phyloP scores from a whole-genome alignment of 2,797 vertebrate genomes.

The Graptemys geographica region DNA sequence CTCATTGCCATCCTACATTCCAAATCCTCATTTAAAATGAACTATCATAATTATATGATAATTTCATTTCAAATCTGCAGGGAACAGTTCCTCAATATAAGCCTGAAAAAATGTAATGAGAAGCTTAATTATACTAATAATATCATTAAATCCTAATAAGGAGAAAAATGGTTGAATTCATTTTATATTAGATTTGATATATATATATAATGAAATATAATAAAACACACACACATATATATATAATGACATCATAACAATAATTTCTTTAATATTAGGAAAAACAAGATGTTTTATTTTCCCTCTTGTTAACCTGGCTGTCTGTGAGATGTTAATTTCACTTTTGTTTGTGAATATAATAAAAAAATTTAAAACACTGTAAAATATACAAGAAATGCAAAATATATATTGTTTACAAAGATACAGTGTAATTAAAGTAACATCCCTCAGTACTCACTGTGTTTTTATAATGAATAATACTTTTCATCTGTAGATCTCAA shows the following conservation, averaged over 20 bases:
- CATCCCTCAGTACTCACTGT: fast-evolving
- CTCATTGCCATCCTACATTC: conserved; percentile 51
- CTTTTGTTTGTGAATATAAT: conserved; percentile 5
- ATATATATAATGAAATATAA: too few species aligned
- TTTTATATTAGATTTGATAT: conserved; percentile 74
- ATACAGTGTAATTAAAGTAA: fast-evolving
- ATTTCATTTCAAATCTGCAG: conserved; percentile 81
- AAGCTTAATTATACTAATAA: conserved; percentile 85
- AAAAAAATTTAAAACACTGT: not conserved
- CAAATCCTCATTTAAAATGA: conserved; percentile 72
- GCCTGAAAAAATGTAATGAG: conserved; percentile 82
- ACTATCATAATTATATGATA: conserved; percentile 76
- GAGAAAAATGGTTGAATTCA: conserved; percentile 71
- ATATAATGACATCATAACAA: conserved; percentile 52
- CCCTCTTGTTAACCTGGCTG: not conserved
- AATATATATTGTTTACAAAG: too few species aligned
- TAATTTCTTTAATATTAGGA: conserved; percentile 70
- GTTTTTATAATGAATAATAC: not conserved
- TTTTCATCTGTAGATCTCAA: not conserved
- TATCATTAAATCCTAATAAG: conserved; percentile 82
- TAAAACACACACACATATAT: not conserved
- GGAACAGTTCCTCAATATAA: conserved; percentile 78
- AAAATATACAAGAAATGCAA: not conserved
- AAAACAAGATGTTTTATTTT: conserved; percentile 39
- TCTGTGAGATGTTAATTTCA: not conserved